Conservation (phyloP, 2,797 vertebrate species). For the Neosilurus hyrtlii region DNA sequence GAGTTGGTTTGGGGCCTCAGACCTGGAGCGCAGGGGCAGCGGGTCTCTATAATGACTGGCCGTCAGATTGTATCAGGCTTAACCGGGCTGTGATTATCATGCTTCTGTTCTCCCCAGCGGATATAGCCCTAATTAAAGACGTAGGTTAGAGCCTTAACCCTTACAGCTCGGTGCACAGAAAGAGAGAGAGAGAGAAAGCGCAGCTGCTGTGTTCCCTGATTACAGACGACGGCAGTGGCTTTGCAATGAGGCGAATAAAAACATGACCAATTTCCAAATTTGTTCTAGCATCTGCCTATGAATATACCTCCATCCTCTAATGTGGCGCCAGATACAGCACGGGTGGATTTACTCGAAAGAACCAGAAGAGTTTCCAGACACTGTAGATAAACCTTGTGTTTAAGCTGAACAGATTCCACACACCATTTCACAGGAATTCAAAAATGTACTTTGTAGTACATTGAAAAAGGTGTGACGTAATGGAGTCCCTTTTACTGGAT, state of each 20-base stretch:
- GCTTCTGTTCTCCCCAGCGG: constrained; percentile 20
- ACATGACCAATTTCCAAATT: constrained; percentile 31
- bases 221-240: constrained; percentile 18
- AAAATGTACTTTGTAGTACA: not conserved
- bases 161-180: not conserved
- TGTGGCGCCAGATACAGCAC: constrained; percentile 5
- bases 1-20: constrained; percentile 53
- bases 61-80: constrained; percentile 57
- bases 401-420: not conserved
- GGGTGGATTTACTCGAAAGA: constrained; percentile 20
- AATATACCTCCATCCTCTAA: constrained; percentile 19
- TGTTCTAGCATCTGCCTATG: constrained; percentile 2
- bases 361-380: not conserved
- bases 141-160: constrained; percentile 56
- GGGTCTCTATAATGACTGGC: constrained; percentile 59
- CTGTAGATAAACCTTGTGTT: not conserved
- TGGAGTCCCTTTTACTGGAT: not conserved
- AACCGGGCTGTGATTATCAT: constrained; percentile 63
- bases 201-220: constrained; percentile 31
- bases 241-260: not conserved
- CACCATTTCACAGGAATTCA: not conserved
- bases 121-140: constrained; percentile 66
- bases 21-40: constrained; percentile 31
- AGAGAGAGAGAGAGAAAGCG: not conserved
- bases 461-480: not conserved